phyloP scores from a whole-genome alignment of 2,888 invertebrate species.

The Aproaerema taeniolella region DNA sequence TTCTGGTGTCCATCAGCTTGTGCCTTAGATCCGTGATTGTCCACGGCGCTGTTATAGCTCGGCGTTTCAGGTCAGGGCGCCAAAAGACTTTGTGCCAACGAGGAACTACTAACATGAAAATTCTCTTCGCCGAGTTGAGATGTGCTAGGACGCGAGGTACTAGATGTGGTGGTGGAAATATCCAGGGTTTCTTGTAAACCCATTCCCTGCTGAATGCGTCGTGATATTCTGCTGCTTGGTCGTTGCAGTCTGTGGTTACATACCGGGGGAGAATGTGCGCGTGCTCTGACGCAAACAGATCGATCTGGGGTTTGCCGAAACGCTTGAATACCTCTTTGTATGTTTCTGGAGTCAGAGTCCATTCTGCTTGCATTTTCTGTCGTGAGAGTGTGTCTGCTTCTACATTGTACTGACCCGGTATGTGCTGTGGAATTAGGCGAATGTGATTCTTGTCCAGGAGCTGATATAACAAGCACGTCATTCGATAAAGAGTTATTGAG shows the following conservation, averaged over 20 bases:
- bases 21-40: constrained; percentile 7
- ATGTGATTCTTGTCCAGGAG: not conserved
- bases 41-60: constrained; percentile 17
- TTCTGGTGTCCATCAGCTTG: constrained; percentile 15
- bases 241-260: constrained; percentile 10
- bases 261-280: constrained; percentile 13
- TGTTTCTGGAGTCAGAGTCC: constrained; percentile 14
- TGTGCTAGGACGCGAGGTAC: constrained; percentile 17
- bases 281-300: constrained; percentile 14
- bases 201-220: constrained; percentile 18
- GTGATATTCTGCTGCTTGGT: constrained; percentile 5
- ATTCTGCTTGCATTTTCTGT: constrained; percentile 17
- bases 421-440: constrained; percentile 15
- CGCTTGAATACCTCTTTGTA: not conserved
- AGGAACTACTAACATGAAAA: constrained; percentile 13
- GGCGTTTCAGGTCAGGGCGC: constrained; percentile 11
- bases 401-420: constrained; percentile 26
- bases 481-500: not conserved
- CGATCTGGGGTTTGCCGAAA: constrained; percentile 14
- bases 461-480: not conserved
- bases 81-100: constrained; percentile 15
- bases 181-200: constrained; percentile 15
- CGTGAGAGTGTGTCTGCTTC: constrained; percentile 24
- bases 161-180: constrained; percentile 19
- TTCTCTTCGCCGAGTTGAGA: constrained; percentile 14